These are phyloP conservation scores for Halcyon senegalensis DNA, from an alignment of 2,113 vertebrate species.

Conservation along the genomic window DNA sequence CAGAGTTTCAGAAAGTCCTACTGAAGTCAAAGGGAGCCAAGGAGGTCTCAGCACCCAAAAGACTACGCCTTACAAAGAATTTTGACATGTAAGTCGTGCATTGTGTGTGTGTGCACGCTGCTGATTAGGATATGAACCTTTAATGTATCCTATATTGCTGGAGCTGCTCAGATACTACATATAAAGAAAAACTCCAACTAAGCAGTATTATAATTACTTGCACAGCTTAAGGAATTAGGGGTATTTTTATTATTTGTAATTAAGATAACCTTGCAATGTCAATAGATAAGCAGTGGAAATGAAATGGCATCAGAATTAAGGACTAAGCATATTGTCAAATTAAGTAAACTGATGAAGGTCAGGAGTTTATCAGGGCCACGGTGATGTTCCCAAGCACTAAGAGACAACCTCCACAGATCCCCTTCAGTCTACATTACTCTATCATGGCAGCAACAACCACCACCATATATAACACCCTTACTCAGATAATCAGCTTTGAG, in stretches of 20 bases:
- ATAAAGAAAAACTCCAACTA: neutral
- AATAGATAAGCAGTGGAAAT: constrained; percentile 35
- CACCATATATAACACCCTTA: neutral
- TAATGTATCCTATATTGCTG: neutral
- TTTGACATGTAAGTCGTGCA: neutral
- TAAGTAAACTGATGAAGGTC: neutral
- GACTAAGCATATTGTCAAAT: neutral
- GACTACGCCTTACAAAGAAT: neutral
- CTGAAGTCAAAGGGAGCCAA: neutral
- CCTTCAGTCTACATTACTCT: neutral
- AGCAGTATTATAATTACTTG: constrained; percentile 17
- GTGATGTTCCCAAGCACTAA: neutral
- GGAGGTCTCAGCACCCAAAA: neutral
- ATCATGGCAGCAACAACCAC: neutral
- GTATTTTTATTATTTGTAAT: constrained; percentile 36
- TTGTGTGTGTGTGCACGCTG: neutral
- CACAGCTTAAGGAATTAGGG: constrained; percentile 2
- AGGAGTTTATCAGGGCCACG: neutral
- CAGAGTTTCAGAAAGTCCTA: neutral
- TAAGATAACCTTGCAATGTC: constrained; percentile 42
- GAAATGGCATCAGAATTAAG: neutral
- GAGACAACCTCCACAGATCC: neutral
- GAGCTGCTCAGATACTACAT: neutral
- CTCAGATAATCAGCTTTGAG: neutral
- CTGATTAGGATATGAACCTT: neutral